phyloP scores from a whole-genome alignment of 2,797 vertebrate species.

The Malurus leucopterus region DNA sequence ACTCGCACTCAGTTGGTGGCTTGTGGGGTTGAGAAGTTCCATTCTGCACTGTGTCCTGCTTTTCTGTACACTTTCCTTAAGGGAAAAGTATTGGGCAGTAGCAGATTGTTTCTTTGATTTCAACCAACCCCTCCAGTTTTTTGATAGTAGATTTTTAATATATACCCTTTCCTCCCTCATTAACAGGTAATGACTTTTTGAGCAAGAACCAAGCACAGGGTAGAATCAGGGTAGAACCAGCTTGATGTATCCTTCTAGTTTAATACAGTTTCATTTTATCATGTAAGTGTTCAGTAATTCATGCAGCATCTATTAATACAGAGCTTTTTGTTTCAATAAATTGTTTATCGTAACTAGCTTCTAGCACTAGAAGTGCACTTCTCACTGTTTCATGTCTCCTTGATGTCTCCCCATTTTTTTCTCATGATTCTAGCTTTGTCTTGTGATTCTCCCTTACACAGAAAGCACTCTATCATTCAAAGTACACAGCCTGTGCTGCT shows the following conservation, averaged over 20 bases:
- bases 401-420: not conserved
- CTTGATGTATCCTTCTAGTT: not conserved
- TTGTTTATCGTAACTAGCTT: not conserved
- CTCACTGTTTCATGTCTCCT: not conserved
- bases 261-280: not conserved
- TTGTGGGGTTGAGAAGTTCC: not conserved
- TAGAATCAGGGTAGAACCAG: not conserved
- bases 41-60: not conserved
- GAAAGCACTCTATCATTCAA: not conserved
- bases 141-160: not conserved
- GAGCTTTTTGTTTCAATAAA: not conserved
- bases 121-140: not conserved
- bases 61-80: not conserved
- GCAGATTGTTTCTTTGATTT: not conserved
- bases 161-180: not conserved
- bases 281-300: not conserved
- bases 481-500: fast-evolving
- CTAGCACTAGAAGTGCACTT: not conserved
- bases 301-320: not conserved
- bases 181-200: not conserved
- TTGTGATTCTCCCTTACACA: not conserved
- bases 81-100: not conserved
- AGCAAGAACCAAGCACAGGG: not conserved
- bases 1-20: fast-evolving
- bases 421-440: not conserved